Percentiles rank a stretch among this genome's conserved stretches.
Conservation (phyloP, 2,888 invertebrate species). For the Rhagophthalmus giganteus region DNA sequence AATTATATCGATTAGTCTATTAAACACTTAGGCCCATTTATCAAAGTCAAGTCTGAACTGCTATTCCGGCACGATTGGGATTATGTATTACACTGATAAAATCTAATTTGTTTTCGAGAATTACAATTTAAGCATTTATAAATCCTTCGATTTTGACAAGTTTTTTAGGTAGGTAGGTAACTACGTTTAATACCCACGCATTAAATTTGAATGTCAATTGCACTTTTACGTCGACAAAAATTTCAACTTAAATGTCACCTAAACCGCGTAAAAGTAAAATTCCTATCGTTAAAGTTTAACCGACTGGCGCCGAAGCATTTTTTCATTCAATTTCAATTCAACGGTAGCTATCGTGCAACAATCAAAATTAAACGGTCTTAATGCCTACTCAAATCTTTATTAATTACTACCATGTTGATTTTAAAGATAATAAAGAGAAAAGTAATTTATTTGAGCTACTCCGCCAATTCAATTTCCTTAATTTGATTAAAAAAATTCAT, state of each 20-base stretch:
- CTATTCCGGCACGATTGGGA: slow-evolving; percentile 29
- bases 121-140: slow-evolving; percentile 25
- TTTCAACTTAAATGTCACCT: background rate
- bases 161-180: background rate
- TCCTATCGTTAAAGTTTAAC: background rate
- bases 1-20: slow-evolving; percentile 59
- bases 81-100: slow-evolving; percentile 30
- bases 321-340: too few relatives aligned
- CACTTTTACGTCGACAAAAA: background rate
- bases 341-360: too few relatives aligned
- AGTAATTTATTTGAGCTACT: too few relatives aligned
- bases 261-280: background rate
- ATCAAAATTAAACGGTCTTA: too few relatives aligned
- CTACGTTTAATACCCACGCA: background rate
- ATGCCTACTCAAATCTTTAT: too few relatives aligned
- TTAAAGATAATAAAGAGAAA: too few relatives aligned
- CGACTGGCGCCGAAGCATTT: too few relatives aligned
- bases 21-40: slow-evolving; percentile 58
- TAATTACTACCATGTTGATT: too few relatives aligned
- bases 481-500: too few relatives aligned
- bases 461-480: too few relatives aligned
- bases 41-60: slow-evolving; percentile 51
- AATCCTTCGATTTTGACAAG: slow-evolving; percentile 5
- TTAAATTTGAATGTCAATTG: background rate
- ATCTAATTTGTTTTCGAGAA: slow-evolving; percentile 29